These are phyloP conservation scores for Pelecanoides urinatrix DNA, from an alignment of 2,113 vertebrate genomes.

Conservation along the genomic window DNA sequence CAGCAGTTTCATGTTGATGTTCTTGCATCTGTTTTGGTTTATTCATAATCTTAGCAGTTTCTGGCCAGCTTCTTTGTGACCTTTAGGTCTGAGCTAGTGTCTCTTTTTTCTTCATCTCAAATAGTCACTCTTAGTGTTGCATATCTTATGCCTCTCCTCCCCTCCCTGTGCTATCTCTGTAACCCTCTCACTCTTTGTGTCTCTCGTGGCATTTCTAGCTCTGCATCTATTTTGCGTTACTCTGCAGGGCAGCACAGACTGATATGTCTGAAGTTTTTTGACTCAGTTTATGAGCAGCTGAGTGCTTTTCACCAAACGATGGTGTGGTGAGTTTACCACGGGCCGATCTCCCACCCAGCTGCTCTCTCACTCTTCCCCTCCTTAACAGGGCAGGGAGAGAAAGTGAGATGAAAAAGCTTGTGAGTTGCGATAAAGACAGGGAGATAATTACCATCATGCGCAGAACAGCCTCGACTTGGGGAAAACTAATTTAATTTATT, in stretches of 20 bases:
- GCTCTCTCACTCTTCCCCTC: not conserved
- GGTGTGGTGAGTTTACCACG: too few species aligned
- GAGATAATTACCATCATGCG: accelerated
- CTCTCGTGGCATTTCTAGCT: not conserved
- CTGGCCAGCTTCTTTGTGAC: not conserved
- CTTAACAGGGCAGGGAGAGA: not conserved
- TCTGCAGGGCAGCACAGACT: constrained; percentile 20
- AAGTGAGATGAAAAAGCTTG: not conserved
- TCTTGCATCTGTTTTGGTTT: not conserved
- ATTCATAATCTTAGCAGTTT: not conserved
- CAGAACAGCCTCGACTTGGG: not conserved
- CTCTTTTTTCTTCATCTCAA: constrained; percentile 6
- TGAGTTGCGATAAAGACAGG: not conserved
- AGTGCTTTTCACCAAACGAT: constrained; percentile 10
- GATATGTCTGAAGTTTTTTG: constrained; percentile 14
- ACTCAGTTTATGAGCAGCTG: not conserved
- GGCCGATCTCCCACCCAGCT: not conserved
- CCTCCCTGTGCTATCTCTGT: not conserved
- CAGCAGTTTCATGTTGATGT: not conserved
- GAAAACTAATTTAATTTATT: not conserved
- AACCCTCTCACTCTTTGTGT: not conserved
- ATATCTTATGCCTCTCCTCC: not conserved
- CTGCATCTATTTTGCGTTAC: not conserved
- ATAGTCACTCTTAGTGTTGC: constrained; percentile 35
- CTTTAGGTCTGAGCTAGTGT: not conserved